Evolutionary conservation across 2,888 invertebrate genomes (phyloP), one percentile per base, ranked within the genome.

Genomic region (Tribolium freemani): DNA sequence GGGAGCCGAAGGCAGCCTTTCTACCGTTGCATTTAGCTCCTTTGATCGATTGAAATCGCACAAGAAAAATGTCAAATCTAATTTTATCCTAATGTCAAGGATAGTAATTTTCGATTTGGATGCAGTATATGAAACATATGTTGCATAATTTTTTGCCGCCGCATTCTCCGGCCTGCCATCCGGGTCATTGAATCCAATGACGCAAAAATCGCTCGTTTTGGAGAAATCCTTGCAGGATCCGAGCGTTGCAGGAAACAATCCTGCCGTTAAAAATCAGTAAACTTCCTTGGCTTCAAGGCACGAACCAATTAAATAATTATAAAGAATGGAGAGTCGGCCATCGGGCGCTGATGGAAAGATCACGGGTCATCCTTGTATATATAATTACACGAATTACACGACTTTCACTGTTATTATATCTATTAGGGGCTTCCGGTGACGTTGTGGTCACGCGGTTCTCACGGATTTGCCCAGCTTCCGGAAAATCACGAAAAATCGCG

Each of bases 361-460:
- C 69, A 70, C 54, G 63, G 69, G 69, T 70, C 69, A 70, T 70
- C 70, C 71, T 72, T 75, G 68, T 56, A 61, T 67, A 53, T 69
- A 74, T 76, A 78, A 78, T 78, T 76, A 73, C 70, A 69, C 69
- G 57, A 72, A 78, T 75, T 72, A 76, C 74, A 63, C 51, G 71
- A 79, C 80, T 80, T 80, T 80, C 80, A 79, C 80, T 79, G 74
- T 77, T 75, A 80, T 80, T 79, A 79, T 74, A 75, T 76, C 78
- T 74, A 77, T 80, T 77, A 77, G 70, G 58, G 30, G 76, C 77
- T 80, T 80, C 80, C 80, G 78, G 75, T 79, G 76, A 76, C 74
- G 75, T 76, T 51, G 63, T 63, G 63, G 63, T 63, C 63, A 63
- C 63, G 63, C 48, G 63, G 50, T 63, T 63, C 63, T 63, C 63